Percentiles rank a stretch among this genome's conserved stretches.
Conservation (phyloP, 2,888 invertebrate species). For the Conus canariensis region DNA sequence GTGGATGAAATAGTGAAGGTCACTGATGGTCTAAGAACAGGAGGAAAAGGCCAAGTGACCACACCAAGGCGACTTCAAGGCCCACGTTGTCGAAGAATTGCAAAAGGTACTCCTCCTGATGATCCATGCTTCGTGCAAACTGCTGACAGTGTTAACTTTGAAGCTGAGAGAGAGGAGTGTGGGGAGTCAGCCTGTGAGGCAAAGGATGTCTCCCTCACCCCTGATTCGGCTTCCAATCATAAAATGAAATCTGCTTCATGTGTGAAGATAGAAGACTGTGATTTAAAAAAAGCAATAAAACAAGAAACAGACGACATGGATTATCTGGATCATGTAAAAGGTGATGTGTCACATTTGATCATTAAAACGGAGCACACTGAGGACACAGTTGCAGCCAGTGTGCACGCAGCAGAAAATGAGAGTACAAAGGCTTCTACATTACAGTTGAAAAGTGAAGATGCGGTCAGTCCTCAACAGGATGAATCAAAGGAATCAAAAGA, state of each 20-base stretch:
- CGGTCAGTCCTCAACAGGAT: neutral
- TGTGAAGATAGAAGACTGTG: slow-evolving; percentile 1
- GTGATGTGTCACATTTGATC: neutral
- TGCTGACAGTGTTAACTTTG: neutral
- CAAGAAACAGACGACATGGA: neutral
- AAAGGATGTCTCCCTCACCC: neutral
- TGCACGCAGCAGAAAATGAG: neutral
- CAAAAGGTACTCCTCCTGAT: neutral
- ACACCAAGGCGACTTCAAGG: neutral
- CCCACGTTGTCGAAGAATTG: slow-evolving; percentile 24
- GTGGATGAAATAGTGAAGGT: slow-evolving; percentile 41
- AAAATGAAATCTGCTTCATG: neutral
- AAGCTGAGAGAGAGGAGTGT: neutral
- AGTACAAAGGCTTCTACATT: neutral
- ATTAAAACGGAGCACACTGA: neutral
- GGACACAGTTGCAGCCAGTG: neutral
- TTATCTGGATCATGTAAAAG: neutral
- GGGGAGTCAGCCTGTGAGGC: slow-evolving; percentile 9
- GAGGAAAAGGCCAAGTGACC: neutral
- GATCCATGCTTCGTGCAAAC: slow-evolving; percentile 20
- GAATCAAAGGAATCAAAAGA: neutral
- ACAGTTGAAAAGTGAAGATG: neutral
- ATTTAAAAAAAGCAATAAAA: slow-evolving; percentile 25
- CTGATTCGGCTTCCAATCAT: neutral
- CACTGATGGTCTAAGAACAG: slow-evolving; percentile 14